Evolutionary conservation across 2,797 vertebrate genomes (phyloP), one percentile per base, ranked within the genome.

Genomic region (Silurus lanzhouensis): DNA sequence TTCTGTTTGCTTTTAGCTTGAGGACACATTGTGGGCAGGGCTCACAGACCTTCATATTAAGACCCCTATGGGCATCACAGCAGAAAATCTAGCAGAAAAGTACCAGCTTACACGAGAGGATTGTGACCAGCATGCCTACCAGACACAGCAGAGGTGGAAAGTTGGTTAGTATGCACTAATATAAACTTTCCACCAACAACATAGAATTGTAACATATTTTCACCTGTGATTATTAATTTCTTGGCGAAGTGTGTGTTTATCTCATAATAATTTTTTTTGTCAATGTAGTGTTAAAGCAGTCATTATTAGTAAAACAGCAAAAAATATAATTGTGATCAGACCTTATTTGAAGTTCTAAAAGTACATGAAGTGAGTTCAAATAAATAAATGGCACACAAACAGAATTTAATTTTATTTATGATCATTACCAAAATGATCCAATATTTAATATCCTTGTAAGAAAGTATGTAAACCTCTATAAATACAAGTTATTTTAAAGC

Each of bases 131-230:
- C 98, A 96, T 0, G 96, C 97, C 0, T 77, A 96, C 86, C 95
- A 97, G 93, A 95, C 97, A 0, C 98, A 99, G 79, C 97, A 99
- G 91, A 95, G 93, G 81, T 99, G 97, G 97, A 99, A 99, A 92
- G 95, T 96, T 70, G 98, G 98, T 99, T 5, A 87, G 95, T 91
- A 9, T 20, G 46, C 14, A 38, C 46, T 44, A 66, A 70, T 76
- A 9, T 5, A 38, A 63, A 20, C 46, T 64, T 79, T 46, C 38
- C 14, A 25, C 44, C 3, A 80, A 44, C 44, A 64, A 15, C 61
- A 48, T 44, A 12, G 2, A 58, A 20, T 58, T 7, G 10, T 15
- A 5, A n/a, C 12, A 17, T 12, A 38, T 38, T 60, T 25, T 72
- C 44, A 48, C 20, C 70, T 20, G 6, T 1, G 17, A 75, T 75